phyloP scores from a whole-genome alignment of 1,140 invertebrate species.

The Oryctes rhinoceros region DNA sequence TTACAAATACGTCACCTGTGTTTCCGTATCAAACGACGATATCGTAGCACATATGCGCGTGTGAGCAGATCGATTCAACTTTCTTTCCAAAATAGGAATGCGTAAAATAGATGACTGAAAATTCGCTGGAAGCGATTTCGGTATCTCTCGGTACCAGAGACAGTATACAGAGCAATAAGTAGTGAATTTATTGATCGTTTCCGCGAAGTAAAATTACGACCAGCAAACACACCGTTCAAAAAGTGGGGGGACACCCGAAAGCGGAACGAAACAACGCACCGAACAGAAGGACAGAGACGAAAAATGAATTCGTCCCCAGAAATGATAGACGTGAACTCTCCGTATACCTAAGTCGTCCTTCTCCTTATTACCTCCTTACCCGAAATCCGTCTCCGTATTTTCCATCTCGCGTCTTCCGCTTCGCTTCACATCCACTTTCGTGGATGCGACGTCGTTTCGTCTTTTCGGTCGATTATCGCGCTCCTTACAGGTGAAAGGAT shows the following conservation, averaged over 20 bases:
- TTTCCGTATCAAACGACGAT: neutral
- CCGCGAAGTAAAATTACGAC: conserved; percentile 29
- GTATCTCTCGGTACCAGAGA: neutral
- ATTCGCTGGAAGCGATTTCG: neutral
- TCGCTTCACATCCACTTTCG: neutral
- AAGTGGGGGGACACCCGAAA: neutral
- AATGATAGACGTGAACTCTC: conserved; percentile 3
- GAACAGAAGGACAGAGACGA: neutral
- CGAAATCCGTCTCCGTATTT: neutral
- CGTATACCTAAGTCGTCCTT: neutral
- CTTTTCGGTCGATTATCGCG: conserved; percentile 9
- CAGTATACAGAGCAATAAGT: neutral
- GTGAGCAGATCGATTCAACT: neutral
- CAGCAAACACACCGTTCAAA: conserved; percentile 19
- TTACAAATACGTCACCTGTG: neutral
- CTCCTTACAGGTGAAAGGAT: conserved; percentile 22
- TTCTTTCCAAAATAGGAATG: neutral
- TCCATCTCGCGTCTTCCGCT: neutral
- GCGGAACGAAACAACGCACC: neutral
- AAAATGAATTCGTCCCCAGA: neutral
- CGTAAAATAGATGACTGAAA: neutral
- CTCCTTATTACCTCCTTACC: neutral
- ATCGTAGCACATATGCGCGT: neutral
- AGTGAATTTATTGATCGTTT: conserved; percentile 35
- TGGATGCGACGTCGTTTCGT: neutral